A percentile compares a stretch with the other conserved stretches of the same genome.
Evolutionary conservation across 2,888 invertebrate species (phyloP).

Genomic region (Priapulus caudatus): DNA sequence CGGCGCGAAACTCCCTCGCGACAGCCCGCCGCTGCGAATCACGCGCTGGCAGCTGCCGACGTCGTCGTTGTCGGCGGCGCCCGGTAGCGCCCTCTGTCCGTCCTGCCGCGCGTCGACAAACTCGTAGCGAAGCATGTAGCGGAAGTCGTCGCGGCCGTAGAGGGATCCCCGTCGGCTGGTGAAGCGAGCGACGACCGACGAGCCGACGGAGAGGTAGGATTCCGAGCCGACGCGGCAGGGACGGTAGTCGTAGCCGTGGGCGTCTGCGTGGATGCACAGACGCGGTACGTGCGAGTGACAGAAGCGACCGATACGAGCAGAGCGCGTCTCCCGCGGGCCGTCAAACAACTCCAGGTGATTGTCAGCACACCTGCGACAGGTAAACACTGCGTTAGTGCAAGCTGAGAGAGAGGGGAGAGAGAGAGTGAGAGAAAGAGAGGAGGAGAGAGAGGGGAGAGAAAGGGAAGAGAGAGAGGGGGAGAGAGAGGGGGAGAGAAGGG

Average conservation of each 20-base stretch:
- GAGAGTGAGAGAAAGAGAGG: no score
- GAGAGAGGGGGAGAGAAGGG: no score
- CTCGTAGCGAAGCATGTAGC: not conserved
- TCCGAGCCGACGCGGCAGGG: not conserved
- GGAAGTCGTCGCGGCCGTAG: not conserved
- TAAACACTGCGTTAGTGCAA: no score
- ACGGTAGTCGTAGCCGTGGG: not conserved
- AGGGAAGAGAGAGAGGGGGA: no score
- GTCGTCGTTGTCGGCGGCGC: not conserved
- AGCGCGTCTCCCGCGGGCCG: not conserved
- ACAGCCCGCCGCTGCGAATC: slow-evolving; percentile 21
- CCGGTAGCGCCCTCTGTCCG: not conserved
- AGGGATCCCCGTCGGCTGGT: not conserved
- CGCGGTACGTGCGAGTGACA: not conserved
- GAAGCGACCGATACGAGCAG: not conserved
- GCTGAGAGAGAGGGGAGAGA: no score
- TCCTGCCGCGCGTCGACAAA: not conserved
- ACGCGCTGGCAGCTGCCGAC: not conserved
- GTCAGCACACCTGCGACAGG: no score
- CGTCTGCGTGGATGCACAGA: not conserved
- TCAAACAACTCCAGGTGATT: not conserved
- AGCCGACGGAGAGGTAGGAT: not conserved
- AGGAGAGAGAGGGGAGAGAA: no score
- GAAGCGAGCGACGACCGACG: not conserved
- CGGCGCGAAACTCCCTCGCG: slow-evolving; percentile 58